A percentile compares a stretch with the other conserved stretches of the same genome.
Evolutionary conservation across 2,113 vertebrate genomes (phyloP).

Genomic region (Saguinus imperator): DNA sequence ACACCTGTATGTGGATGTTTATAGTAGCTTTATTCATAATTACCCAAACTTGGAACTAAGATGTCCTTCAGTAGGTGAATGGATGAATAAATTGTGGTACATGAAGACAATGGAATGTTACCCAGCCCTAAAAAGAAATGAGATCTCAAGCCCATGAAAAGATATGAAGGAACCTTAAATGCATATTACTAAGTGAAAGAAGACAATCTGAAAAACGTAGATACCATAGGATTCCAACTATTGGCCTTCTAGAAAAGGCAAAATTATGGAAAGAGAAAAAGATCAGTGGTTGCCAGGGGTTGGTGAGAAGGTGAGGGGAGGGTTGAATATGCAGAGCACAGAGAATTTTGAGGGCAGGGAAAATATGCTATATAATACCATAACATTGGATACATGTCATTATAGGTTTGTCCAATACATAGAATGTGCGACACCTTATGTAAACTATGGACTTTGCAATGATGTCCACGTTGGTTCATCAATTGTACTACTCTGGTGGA

Average conservation of each 20-base stretch:
- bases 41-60: background rate
- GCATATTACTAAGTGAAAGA: background rate
- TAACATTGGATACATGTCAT: background rate
- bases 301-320: background rate
- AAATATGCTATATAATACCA: background rate
- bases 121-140: background rate
- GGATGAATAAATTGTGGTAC: background rate
- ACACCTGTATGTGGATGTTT: background rate
- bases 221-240: background rate
- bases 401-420: background rate
- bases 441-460: background rate
- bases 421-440: background rate
- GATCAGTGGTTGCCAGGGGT: background rate
- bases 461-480: background rate
- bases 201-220: background rate
- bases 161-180: background rate
- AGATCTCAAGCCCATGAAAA: background rate
- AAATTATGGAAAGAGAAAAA: background rate
- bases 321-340: background rate
- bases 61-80: background rate
- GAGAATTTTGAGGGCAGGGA: background rate
- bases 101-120: background rate
- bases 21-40: background rate
- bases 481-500: background rate
- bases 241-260: background rate